Evolutionary conservation across 2,888 invertebrate species (phyloP).

Genomic region (Tetranychus truncatus): DNA sequence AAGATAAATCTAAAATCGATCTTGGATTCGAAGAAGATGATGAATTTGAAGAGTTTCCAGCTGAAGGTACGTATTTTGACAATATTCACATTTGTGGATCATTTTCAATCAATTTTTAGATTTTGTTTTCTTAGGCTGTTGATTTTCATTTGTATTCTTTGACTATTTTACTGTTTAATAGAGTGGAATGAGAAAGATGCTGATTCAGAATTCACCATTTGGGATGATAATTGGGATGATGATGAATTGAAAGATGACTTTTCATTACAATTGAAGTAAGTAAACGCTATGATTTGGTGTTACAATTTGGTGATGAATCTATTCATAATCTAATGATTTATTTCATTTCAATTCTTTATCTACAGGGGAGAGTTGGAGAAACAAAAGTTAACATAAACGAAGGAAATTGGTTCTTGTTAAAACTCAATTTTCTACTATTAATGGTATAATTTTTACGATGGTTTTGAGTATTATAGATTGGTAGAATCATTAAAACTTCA

Average conservation of each 20-base stretch:
- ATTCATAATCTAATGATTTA: too few species aligned
- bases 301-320: too few species aligned
- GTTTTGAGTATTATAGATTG: too few species aligned
- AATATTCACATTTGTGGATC: too few species aligned
- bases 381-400: too few species aligned
- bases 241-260: constrained; percentile 97
- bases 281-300: neutral
- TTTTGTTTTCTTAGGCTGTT: neutral
- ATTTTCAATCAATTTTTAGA: neutral
- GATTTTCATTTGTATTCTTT: neutral
- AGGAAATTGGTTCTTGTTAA: too few species aligned
- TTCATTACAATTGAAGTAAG: constrained; percentile 70
- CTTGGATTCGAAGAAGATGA: constrained; percentile 80
- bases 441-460: too few species aligned
- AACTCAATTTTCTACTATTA: too few species aligned
- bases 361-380: too few species aligned
- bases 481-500: too few species aligned
- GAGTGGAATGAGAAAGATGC: constrained; percentile 1
- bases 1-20: constrained; percentile 42
- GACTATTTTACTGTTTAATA: neutral
- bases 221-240: constrained; percentile 99
- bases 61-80: constrained; percentile 51
- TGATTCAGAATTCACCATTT: constrained; percentile 85
- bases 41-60: constrained; percentile 97
- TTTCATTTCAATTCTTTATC: too few species aligned